A percentile compares a stretch with the other conserved stretches of the same genome.
phyloP scores from a whole-genome alignment of 2,797 vertebrate species.

The Sylvilagus floridanus region DNA sequence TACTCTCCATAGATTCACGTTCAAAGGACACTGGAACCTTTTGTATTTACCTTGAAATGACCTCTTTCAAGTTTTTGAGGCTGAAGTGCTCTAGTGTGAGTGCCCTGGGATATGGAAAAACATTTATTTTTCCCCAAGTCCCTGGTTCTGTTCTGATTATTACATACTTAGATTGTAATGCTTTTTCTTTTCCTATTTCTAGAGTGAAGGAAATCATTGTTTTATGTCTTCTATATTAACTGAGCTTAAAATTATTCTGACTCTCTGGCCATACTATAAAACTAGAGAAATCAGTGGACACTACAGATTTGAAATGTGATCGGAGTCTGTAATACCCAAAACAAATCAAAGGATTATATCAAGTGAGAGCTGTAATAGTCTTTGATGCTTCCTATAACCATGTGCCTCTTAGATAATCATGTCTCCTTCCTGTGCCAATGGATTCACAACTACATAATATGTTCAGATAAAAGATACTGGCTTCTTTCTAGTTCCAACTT shows the following conservation, averaged over 20 bases:
- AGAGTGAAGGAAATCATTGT: background rate
- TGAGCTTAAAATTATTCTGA: background rate
- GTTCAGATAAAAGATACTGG: background rate
- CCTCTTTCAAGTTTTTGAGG: conserved; percentile 9
- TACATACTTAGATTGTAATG: background rate
- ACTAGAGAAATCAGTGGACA: background rate
- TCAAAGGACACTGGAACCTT: background rate
- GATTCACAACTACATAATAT: background rate
- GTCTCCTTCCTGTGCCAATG: background rate
- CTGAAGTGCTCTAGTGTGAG: background rate
- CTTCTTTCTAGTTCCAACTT: background rate
- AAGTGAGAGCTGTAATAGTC: background rate
- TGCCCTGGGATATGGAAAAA: background rate
- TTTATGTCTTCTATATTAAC: background rate
- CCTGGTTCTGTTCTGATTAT: conserved; percentile 9
- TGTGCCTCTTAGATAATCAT: background rate
- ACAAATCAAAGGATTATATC: background rate
- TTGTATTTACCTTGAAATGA: conserved; percentile 56
- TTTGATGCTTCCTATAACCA: background rate
- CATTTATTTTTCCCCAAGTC: background rate
- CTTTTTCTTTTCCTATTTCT: conserved; percentile 32
- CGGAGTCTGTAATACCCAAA: background rate
- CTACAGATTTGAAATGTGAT: background rate
- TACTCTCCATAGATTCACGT: conserved; percentile 34
- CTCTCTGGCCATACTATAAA: background rate